Evolutionary conservation across 2,888 invertebrate species (phyloP).

Genomic region (Dryocosmus kuriphilus): DNA sequence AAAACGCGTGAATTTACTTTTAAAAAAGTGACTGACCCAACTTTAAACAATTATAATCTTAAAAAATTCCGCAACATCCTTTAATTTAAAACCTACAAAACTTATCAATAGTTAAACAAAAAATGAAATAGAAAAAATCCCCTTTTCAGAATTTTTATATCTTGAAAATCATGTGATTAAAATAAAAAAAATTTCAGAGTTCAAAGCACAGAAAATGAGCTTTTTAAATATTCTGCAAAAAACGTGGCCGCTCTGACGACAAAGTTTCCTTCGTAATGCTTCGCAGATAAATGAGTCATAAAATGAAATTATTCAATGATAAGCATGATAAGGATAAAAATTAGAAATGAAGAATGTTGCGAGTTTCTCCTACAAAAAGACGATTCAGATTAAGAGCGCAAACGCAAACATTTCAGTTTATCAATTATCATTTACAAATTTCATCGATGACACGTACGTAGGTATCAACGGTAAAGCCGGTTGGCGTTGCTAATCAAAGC

Average conservation of each 20-base stretch:
- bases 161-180: not conserved
- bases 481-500: not conserved
- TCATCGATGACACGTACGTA: not conserved
- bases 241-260: not conserved
- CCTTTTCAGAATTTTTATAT: too few species aligned
- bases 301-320: not conserved
- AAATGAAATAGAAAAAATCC: not conserved
- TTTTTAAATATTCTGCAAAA: not conserved
- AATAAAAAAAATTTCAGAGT: not conserved
- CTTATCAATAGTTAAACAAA: not conserved
- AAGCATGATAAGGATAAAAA: not conserved
- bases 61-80: too few species aligned
- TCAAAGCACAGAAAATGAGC: not conserved
- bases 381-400: not conserved
- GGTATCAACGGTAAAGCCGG: not conserved
- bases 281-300: too few species aligned
- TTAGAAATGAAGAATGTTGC: too few species aligned
- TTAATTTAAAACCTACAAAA: too few species aligned
- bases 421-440: not conserved
- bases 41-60: too few species aligned
- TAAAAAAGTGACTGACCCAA: not conserved
- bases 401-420: not conserved
- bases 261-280: not conserved
- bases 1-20: not conserved
- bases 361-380: too few species aligned